Evolutionary conservation across 2,113 vertebrate species (phyloP).

Genomic region (Apodemus speciosus): DNA sequence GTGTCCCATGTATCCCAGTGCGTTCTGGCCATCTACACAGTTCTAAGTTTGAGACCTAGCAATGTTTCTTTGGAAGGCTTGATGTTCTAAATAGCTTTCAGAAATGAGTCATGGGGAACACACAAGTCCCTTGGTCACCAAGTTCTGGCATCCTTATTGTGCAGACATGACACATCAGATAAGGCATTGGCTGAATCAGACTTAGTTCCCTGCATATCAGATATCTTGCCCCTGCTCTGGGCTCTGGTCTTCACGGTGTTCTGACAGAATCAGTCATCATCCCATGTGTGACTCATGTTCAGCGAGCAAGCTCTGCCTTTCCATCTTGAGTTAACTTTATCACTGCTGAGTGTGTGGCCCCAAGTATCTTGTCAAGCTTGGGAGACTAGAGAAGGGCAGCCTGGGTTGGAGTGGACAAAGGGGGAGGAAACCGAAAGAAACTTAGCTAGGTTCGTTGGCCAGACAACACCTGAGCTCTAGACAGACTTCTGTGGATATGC

Average conservation of each 20-base stretch:
- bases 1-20: background rate
- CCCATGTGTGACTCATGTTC: background rate
- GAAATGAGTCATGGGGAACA: background rate
- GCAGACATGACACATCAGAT: background rate
- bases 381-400: background rate
- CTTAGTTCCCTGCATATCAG: conserved; percentile 11
- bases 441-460: background rate
- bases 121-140: background rate
- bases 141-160: background rate
- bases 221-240: background rate
- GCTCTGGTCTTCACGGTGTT: background rate
- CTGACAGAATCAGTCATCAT: background rate
- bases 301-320: background rate
- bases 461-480: background rate
- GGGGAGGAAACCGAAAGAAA: background rate
- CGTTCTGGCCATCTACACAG: background rate
- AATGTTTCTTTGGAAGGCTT: background rate
- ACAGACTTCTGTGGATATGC: background rate
- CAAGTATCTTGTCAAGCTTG: background rate
- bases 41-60: background rate
- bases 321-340: background rate
- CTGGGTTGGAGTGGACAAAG: background rate
- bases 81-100: conserved; percentile 26
- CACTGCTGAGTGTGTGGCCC: background rate
- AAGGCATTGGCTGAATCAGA: background rate